Conservation (phyloP, 2,797 vertebrate species). For the Pantherophis vulpinus region DNA sequence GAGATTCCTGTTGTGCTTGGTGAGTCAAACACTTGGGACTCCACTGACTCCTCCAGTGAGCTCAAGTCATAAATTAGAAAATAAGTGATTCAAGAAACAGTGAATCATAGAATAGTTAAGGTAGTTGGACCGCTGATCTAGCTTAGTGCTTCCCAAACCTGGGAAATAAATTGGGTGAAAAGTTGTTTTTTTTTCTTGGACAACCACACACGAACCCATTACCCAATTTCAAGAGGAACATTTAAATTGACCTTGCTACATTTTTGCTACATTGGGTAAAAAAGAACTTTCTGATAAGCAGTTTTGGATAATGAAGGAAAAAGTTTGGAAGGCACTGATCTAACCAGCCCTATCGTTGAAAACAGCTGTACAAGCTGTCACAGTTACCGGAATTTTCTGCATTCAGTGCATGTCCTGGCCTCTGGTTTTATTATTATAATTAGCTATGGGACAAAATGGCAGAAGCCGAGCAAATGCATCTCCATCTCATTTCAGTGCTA, state of each 20-base stretch:
- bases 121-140: neutral
- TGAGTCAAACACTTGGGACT: neutral
- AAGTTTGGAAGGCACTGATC: neutral
- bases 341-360: neutral
- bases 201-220: neutral
- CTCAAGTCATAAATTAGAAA: neutral
- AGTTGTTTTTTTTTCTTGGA: neutral
- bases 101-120: neutral
- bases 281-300: neutral
- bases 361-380: neutral
- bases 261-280: neutral
- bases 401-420: neutral
- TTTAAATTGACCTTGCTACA: neutral
- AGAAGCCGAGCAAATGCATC: neutral
- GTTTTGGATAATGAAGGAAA: neutral
- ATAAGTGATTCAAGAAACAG: neutral
- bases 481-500: neutral
- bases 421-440: neutral
- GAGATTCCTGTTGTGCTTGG: neutral
- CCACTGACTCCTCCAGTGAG: neutral
- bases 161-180: neutral
- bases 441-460: neutral
- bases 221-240: neutral
- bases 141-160: neutral
- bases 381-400: neutral